A percentile compares a stretch with the other conserved stretches of the same genome.
Conservation (phyloP, 2,113 vertebrate genomes). For the Cariama cristata region DNA sequence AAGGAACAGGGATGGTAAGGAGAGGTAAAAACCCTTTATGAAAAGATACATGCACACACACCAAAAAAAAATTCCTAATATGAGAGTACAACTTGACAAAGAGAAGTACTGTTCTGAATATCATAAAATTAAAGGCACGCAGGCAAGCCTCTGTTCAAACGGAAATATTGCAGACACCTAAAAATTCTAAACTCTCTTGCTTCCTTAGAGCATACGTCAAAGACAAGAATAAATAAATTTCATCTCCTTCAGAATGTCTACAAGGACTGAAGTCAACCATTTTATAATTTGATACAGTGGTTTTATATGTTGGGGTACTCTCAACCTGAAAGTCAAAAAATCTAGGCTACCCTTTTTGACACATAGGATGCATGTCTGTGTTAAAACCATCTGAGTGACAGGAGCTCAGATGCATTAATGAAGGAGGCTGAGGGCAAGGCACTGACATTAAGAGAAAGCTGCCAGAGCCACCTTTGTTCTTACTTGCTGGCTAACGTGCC, state of each 20-base stretch:
- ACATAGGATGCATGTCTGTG: neutral
- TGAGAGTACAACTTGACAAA: neutral
- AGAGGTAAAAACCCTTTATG: neutral
- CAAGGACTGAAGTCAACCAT: neutral
- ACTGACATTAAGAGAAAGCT: conserved; percentile 8
- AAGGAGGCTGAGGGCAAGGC: conserved; percentile 26
- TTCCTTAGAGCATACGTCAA: neutral
- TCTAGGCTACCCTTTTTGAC: neutral
- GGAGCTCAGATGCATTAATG: conserved; percentile 29
- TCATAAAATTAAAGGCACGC: neutral
- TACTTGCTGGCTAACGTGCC: conserved; percentile 19
- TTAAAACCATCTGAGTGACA: conserved; percentile 8
- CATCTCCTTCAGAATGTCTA: neutral
- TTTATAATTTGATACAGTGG: neutral
- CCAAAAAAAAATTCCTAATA: neutral
- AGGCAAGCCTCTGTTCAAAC: neutral
- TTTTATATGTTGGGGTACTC: neutral
- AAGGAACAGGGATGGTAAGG: neutral
- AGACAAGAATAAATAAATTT: neutral
- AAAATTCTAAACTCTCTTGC: neutral
- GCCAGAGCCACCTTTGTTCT: conserved; percentile 26
- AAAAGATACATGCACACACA: neutral
- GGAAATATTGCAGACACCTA: neutral
- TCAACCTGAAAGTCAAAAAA: neutral
- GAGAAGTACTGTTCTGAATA: neutral